Evolutionary conservation across 2,888 invertebrate genomes (phyloP), one percentile per base, ranked within the genome.

Genomic region (Microctonus hyperodae): DNA sequence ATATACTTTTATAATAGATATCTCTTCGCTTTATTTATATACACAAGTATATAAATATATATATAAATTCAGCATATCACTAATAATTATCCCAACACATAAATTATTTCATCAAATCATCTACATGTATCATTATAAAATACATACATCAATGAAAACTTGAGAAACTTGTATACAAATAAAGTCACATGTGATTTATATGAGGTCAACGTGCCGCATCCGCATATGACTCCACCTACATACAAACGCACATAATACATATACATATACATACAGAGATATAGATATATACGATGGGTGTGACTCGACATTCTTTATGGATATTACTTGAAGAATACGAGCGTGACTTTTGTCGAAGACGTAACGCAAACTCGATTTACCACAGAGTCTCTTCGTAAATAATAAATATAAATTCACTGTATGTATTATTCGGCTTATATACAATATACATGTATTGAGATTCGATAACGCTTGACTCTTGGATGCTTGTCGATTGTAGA

Each of bases 261-360:
- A 71, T 69, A 16, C 9, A n/a, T 44, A 44, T n/a, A 16, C 3
- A 9, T 44, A 16, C 5, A 40, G 3, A 16, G 16, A 44, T 44
- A 16, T 44, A 44, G 16, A 16, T n/a, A 16, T 73, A 71, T 71
- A n/a, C n/a, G 75, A 76, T 79, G 79, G 78, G 78, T 79, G 79
- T 79, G 80, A 79, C 79, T 75, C 63, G 59, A 31, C 76, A 80
- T 80, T 79, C 78, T 75, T 74, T 72, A 74, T 74, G 76, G 73
- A 79, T 73, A 75, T 76, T 76, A 76, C 72, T 72, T 69, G 70
- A 71, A 62, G 71, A 57, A 44, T 57, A 57, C 63, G 25, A 53
- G 53, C 23, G 62, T 37, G 44, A n/a, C 55, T 55, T 40, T 40
- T 37, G 57, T 11, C 37, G 57, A 57, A 57, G 57, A 57, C 57